Evolutionary conservation across 2,888 invertebrate species (phyloP), one percentile per base, ranked within the genome.

Genomic region (Drosophila basisetae): DNA sequence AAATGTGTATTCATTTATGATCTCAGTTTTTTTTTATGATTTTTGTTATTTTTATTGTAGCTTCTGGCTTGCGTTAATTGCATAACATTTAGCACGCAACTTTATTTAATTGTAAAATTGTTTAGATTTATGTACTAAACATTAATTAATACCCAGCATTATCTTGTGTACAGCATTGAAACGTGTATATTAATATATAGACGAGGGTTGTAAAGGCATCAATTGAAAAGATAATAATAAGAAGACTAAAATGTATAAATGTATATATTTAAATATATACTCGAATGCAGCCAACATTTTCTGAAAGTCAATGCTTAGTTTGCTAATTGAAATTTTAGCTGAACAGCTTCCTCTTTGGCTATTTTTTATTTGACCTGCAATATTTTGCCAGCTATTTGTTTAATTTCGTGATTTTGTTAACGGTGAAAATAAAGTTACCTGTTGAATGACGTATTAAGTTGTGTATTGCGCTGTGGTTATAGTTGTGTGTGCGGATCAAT

Each of bases 81-180:
- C 83, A 70, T 55, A 61, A 74, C 72, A 75, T 54, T 71, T 74
- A 69, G 56, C 86, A 87, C 89, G 89, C 87, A 87, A 87, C 76
- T 84, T 78, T 68, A 78, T 78, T 79, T 74, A 78, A 83, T 84
- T 78, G 76, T 56, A 62, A 68, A 68, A 49, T 49, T 54, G 43
- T 49, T 70, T 33, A 58, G 52, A 63, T 58, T 70, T 74, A 37
- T 64, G 47, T 67, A 70, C 54, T 39, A 59, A 65, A 63, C 43
- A 73, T 82, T 70, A 87, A 83, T 87, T 82, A 78, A 82, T 68
- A 70, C 35, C 10, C 62, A 71, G 68, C 49, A 62, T 35, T 50
- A 22, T 61, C 50, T 70, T 35, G 18, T 47, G 16, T 18, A 7
- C 37, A 66, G 10, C 70, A 74, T 74, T 75, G 78, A 70, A 72